Percentiles rank a stretch among this genome's conserved stretches.
These are phyloP conservation scores for Psix sp. DNA, from an alignment of 1,140 invertebrate genomes.

Conservation along the genomic window DNA sequence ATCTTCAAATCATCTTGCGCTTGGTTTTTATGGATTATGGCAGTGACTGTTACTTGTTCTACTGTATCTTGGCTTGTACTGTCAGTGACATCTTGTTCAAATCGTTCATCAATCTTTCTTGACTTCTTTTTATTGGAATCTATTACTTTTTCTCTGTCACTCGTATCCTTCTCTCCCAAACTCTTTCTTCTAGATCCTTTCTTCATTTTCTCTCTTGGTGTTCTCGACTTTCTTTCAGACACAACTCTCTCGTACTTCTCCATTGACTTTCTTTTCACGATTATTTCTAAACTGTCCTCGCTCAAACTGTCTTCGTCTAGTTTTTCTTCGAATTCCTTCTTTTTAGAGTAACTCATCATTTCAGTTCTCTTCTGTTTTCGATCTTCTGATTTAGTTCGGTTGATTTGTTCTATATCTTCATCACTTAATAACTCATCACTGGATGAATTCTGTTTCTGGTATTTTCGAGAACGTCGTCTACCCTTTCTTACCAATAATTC, in stretches of 20 bases:
- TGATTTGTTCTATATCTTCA: conserved; percentile 44
- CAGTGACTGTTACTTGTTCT: conserved; percentile 68
- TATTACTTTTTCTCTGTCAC: conserved; percentile 6
- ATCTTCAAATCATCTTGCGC: conserved; percentile 61
- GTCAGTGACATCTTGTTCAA: conserved; percentile 65
- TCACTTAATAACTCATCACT: conserved; percentile 56
- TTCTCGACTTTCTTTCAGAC: conserved; percentile 65
- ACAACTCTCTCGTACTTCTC: conserved; percentile 71
- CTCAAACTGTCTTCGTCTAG: conserved; percentile 61
- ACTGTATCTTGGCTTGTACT: conserved; percentile 72
- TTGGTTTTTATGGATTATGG: conserved; percentile 72
- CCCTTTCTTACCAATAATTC: conserved; percentile 42
- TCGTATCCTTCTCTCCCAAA: conserved; percentile 12
- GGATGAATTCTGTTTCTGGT: conserved; percentile 60
- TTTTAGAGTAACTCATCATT: conserved; percentile 39
- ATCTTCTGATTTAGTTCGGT: conserved; percentile 18
- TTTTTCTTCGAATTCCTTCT: conserved; percentile 38
- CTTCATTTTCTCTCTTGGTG: conserved; percentile 62
- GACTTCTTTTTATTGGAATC: conserved; percentile 27
- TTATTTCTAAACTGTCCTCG: conserved; percentile 73
- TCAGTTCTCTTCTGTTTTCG: conserved; percentile 44
- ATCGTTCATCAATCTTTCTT: conserved; percentile 22
- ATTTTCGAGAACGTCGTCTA: conserved; percentile 17
- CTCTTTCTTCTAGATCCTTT: conserved; percentile 57
- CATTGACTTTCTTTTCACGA: conserved; percentile 68